A percentile compares a stretch with the other conserved stretches of the same genome.
Conservation (phyloP, 2,113 vertebrate species). For the Phalacrocorax carbo region DNA sequence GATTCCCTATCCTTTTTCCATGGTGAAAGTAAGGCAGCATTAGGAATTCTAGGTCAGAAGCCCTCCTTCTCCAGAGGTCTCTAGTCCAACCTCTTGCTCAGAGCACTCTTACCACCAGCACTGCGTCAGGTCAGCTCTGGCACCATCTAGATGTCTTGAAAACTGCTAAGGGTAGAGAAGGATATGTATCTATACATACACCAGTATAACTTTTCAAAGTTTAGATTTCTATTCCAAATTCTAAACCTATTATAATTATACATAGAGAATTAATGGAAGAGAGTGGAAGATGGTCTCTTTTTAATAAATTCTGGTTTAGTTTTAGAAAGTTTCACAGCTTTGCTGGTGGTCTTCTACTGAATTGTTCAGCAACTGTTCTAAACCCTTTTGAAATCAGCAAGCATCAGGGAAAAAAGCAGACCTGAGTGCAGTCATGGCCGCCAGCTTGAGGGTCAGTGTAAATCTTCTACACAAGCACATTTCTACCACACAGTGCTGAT, state of each 20-base stretch:
- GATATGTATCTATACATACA: background rate
- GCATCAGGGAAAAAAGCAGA: background rate
- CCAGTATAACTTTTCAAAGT: background rate
- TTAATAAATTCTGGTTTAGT: background rate
- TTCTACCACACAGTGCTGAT: background rate
- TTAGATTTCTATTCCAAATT: background rate
- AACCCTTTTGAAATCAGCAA: background rate
- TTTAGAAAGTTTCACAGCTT: background rate
- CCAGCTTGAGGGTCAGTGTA: background rate
- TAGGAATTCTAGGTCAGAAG: background rate
- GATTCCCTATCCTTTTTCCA: background rate
- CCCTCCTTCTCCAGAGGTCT: background rate
- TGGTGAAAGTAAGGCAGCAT: background rate
- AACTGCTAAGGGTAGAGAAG: background rate
- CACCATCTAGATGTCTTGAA: background rate
- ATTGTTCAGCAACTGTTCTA: background rate
- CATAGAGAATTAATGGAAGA: background rate
- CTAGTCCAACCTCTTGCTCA: background rate
- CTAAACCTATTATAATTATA: background rate
- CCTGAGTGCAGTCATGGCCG: background rate
- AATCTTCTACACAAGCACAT: background rate
- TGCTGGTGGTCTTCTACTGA: background rate
- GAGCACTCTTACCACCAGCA: background rate
- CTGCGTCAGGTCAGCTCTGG: background rate
- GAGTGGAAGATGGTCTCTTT: background rate